A percentile compares a stretch with the other conserved stretches of the same genome.
Conservation (phyloP, 2,113 vertebrate genomes). For the Sturnus vulgaris region DNA sequence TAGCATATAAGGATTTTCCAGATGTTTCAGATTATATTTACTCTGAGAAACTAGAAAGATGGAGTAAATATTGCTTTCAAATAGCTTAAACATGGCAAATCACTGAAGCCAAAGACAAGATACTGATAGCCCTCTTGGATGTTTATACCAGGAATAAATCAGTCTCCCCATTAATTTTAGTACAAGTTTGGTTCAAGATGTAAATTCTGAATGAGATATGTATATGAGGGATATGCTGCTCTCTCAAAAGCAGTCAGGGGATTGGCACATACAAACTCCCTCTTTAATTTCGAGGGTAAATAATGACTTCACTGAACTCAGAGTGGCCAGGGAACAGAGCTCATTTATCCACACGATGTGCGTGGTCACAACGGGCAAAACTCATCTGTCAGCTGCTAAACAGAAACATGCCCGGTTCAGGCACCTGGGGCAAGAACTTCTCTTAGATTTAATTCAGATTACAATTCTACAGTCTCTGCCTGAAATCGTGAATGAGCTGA, state of each 20-base stretch:
- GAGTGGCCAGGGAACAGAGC: neutral
- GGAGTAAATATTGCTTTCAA: neutral
- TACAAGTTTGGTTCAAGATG: neutral
- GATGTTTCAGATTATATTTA: constrained; percentile 62
- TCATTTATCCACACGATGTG: neutral
- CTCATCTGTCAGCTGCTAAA: constrained; percentile 15
- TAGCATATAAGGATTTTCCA: constrained; percentile 27
- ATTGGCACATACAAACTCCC: neutral
- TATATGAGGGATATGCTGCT: neutral
- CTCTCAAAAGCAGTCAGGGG: neutral
- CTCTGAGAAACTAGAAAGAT: constrained; percentile 14
- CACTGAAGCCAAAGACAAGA: neutral
- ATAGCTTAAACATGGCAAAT: neutral
- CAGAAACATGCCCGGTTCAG: neutral
- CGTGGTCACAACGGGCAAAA: neutral
- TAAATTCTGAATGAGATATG: neutral
- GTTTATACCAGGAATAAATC: neutral
- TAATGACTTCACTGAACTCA: neutral
- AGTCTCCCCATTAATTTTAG: neutral
- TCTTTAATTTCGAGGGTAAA: neutral
- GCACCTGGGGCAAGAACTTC: neutral
- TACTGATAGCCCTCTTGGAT: neutral
- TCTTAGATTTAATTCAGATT: neutral
- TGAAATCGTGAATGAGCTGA: neutral
- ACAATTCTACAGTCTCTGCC: neutral